Conservation (phyloP, 2,888 invertebrate species). For the Pristionchus exspectatus region DNA sequence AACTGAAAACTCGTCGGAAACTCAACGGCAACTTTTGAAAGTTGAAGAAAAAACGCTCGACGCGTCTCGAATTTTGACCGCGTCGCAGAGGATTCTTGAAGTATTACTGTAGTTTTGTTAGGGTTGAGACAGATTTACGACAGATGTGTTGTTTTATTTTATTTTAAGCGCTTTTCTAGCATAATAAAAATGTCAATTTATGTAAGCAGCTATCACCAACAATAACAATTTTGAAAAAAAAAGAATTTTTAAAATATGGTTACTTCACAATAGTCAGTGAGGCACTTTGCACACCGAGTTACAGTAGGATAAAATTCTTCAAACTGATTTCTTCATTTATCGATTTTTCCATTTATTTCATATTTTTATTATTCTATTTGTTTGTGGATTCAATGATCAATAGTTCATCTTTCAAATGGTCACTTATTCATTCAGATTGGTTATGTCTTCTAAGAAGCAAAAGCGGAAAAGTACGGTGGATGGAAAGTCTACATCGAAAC, state of each 20-base stretch:
- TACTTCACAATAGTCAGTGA: neutral
- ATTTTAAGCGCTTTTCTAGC: neutral
- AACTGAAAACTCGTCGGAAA: neutral
- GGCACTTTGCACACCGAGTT: neutral
- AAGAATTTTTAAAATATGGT: neutral
- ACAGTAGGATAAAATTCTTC: neutral
- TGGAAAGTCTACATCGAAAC: neutral
- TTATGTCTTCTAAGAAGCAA: conserved; percentile 26
- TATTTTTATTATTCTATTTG: neutral
- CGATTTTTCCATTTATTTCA: neutral
- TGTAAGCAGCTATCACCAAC: neutral
- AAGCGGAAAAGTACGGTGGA: conserved; percentile 5
- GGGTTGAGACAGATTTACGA: neutral
- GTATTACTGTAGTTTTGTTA: neutral
- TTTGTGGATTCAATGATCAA: neutral
- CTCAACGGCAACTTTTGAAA: neutral
- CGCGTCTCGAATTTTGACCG: neutral
- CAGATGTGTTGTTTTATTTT: neutral
- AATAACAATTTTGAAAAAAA: neutral
- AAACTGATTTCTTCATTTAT: neutral
- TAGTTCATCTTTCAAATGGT: neutral
- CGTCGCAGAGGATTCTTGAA: neutral
- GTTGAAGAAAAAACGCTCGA: neutral
- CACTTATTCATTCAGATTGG: neutral
- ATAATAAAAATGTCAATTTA: neutral